Evolutionary conservation across 2,113 vertebrate genomes (phyloP), one percentile per base, ranked within the genome.

Genomic region (Rhipidura dahli): DNA sequence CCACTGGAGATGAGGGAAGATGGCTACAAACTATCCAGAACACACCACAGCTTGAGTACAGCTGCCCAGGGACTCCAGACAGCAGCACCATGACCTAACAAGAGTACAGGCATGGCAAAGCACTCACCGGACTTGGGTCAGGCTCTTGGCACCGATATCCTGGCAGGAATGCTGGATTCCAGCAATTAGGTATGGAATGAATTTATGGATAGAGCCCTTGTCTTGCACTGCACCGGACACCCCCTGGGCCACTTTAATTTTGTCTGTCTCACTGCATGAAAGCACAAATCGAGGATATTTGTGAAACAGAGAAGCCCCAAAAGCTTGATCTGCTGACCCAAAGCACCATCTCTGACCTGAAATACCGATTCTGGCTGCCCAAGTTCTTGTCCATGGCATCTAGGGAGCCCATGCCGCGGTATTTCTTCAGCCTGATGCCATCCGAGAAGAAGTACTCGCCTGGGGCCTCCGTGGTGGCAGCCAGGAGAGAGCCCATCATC

Each of bases 351-450:
- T 95, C 97, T 80, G 95, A 99, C 99, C 99, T 99, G 98, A 99
- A 99, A 90, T 99, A 99, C 87, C 99, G 98, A 78, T 98, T 99
- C 97, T 99, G 99, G 83, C 99, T 99, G 94, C 99, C 99, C 86
- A 99, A 93, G 94, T 99, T 99, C 97, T 99, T 99, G 97, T 99
- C 99, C 99, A 99, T 99, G 95, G 99, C 99, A 53, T 99, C 99
- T 7, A 99, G 97, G 2, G 99, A 99, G 42, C 99, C 99, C 99
- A 99, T 99, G 37, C 99, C 99, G 0, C 99, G 98, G 75, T 99
- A 99, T 57, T 99, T 99, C 98, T 99, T 99, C 66, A 99, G 97
- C 95, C 99, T 97, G 94, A 99, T 99, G 50, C 99, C 99, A n/a
- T 99, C 99, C 0, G 99, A 99, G 96, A 99, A 99, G 98, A 99